Evolutionary conservation across 2,888 invertebrate species (phyloP), one percentile per base, ranked within the genome.

Genomic region (Artemia sp.): DNA sequence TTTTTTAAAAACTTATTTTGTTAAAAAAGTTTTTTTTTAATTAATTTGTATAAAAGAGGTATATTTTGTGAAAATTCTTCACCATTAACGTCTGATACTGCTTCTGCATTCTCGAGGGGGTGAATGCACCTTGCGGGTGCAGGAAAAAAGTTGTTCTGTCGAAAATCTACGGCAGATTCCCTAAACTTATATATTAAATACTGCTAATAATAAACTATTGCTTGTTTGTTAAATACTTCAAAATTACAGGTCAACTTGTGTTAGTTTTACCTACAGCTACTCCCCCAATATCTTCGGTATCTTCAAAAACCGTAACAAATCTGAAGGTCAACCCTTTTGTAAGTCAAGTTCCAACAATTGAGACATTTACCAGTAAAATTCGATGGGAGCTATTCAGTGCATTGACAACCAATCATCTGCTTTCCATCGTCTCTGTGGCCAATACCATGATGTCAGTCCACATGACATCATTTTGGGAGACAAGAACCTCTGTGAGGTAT

Each of bases 381-480:
- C 94, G 96, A 78, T 98, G 97, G 97, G 93, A 95, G 81, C 82
- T 97, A 68, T 94, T 93, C 74, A 91, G 91, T 1, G 92, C 93
- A 0, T 80, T 97, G 51, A 96, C 96, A 1, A 96, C 95, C 14
- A 93, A 94, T 80, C 98, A 98, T 79, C 83, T 98, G 72, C 82
- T 98, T 73, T 89, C 95, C 70, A 87, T 97, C 72, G 92, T 97
- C 69, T 89, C 96, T 0, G 83, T 96, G 70, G 90, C 96, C 68
- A 95, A 98, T 80, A 97, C 97, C 0, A 83, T 98, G 68, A 93
- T 97, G 93, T 92, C 94, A 1, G 95, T 97, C 92, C 92, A 89
- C 77, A 92, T 92, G 76, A 92, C 94, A 52, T 90, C 92, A 64
- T 94, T 96, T 79, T 72, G 89, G 90, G 0, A 91, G 91, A 75